Base-by-base conservation (phyloP, 2,113 vertebrate genomes). In the Felis catus region DNA sequence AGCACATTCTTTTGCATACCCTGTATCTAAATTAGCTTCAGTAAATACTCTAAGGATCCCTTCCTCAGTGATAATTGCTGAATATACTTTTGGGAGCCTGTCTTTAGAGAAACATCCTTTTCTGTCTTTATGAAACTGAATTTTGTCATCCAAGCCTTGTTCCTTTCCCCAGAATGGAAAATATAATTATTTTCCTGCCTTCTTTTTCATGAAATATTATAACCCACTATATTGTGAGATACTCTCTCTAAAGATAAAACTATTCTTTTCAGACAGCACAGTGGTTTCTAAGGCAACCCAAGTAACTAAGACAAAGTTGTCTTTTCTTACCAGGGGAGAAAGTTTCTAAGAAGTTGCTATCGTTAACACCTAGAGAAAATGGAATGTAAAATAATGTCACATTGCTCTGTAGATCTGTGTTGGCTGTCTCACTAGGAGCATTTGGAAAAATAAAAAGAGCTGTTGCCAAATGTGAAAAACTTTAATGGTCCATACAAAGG, bases 211-310 rank as follows among this genome's bases (percentile, higher is more conserved):
- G 70, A 88, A 79, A 91, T 80, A 95, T 85, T 84, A 76, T 94
- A 88, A 80, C 23, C 41, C 8, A 14, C 41, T 71, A 4, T 76
- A 80, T 36, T 80, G 74, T 92, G 23, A 80, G 80, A 94, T 66
- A 11, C 14, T 71, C 45, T 51, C 63, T 93, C 90, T 74, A 45
- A 92, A 94, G 81, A 63, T 74, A 85, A 96, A 96, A 70, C 45
- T 86, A 39, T 65, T 94, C 8, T 66, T 85, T 97, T 76, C 53
- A 66, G 8, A 74, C 9, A 39, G 10, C 36, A 78, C 45, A 84
- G 10, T 89, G 29, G 66, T 97, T 96, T 94, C 95, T 73, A 48
- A 66, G 91, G 93, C 65, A 96, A 93, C 36, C 7, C 58, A 91
- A 95, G 82, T 91, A 73, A 88, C 58, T 81, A 84, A 36, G 51